Evolutionary conservation across 2,888 invertebrate species (phyloP), one percentile per base, ranked within the genome.

Genomic region (Euzophera pinguis): DNA sequence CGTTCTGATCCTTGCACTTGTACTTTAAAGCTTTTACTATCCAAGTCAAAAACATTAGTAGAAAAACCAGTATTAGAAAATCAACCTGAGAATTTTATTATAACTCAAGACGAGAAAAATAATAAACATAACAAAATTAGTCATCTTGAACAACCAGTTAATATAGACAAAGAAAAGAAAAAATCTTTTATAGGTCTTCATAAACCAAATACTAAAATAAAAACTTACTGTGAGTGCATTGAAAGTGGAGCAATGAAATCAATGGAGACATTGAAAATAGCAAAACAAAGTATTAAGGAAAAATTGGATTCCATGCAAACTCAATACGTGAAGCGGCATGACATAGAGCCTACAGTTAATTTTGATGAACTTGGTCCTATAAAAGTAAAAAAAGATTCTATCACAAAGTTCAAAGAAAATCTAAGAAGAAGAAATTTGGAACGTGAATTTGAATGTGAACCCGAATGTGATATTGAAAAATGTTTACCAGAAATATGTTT

Each of bases 1-100:
- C 68, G 60, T 49, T 84, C 83, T 4, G 82, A 80, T 47, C 79
- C 81, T 9, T 81, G 83, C 57, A 75, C 76, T 1, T 78, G 79
- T 55, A 63, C 72, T 2, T 61, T 62, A 50, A 64, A 72, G 61
- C 54, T 72, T 53, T 60, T 52, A 17, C 56, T 61, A 6, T 67
- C 69, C 0, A 65, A 58, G n/a, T 39, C 34, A 3, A 37, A 43
- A 14, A 10, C 8, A 22, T 13, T 12, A 5, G 12, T 39, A 2
- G 10, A 16, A 39, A 14, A 7, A 39, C 14, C 39, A 14, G 39
- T 2, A 3, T 38, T 7, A 16, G 13, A 16, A 4, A 1, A 39
- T 16, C 9, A 8, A 16, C 10, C 9, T 39, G 10, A 39, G 14
- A 14, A 1, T 16, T 1, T 8, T 9, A 14, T 10, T 39, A 9